Evolutionary conservation across 92 coral and sea anemone species (phyloP).

Genomic region (Epizoanthus stellaris): DNA sequence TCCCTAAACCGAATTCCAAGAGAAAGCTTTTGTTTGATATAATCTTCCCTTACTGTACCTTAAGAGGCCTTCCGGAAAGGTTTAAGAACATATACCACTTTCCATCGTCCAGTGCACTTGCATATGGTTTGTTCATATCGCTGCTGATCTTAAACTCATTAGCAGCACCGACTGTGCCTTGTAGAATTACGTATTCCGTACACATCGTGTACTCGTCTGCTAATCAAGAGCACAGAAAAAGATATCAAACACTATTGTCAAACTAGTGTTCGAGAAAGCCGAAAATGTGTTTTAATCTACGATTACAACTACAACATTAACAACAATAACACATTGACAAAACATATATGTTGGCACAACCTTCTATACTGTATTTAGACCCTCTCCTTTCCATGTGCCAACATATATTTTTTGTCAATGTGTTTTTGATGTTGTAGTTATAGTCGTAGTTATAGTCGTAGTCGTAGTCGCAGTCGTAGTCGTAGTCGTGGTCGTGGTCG

Average conservation of each 20-base stretch:
- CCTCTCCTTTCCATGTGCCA: no score
- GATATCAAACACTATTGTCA: background rate
- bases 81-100: slow-evolving; percentile 4
- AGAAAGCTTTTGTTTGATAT: no score
- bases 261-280: background rate
- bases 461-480: no score
- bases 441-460: no score
- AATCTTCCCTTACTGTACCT: background rate
- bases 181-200: slow-evolving; percentile 7
- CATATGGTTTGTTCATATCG: background rate
- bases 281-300: background rate
- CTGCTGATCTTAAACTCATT: background rate
- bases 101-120: background rate
- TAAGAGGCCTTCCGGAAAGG: slow-evolving; percentile 7
- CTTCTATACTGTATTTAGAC: no score
- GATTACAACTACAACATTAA: no score
- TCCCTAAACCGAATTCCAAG: no score
- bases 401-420: no score
- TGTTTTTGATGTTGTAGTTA: no score
- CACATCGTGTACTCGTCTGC: slow-evolving; percentile 25
- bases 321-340: no score
- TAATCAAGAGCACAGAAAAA: background rate
- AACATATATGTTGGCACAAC: no score
- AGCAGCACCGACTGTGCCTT: slow-evolving; percentile 9
- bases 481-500: no score